phyloP scores from a whole-genome alignment of 2,113 vertebrate species.

The Silurus meridionalis region DNA sequence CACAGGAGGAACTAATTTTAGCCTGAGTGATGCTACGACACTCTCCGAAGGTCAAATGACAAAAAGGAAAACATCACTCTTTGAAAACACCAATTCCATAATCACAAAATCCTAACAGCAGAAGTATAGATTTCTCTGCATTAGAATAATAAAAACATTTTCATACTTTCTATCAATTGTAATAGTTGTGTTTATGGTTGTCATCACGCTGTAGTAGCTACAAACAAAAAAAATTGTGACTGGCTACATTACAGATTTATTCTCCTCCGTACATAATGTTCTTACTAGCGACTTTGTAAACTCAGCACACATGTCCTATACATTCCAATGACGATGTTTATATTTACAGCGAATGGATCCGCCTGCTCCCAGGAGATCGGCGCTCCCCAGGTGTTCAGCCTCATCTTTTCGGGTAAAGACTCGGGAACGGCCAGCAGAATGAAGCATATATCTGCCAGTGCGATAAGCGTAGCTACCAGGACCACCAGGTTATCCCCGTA shows the following conservation, averaged over 20 bases:
- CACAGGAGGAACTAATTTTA: background rate
- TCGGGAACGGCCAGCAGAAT: slow-evolving; percentile 90
- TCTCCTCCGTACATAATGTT: too few species aligned
- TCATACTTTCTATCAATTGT: too few species aligned
- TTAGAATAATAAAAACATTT: too few species aligned
- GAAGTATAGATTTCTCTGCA: too few species aligned
- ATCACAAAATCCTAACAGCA: too few species aligned
- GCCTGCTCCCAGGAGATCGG: slow-evolving; percentile 93
- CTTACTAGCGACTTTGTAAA: too few species aligned
- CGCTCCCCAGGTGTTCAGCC: slow-evolving; percentile 84
- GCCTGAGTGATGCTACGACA: background rate
- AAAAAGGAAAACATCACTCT: too few species aligned
- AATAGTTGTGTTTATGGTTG: too few species aligned
- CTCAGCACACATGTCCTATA: background rate
- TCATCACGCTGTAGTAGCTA: too few species aligned
- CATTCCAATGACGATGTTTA: background rate
- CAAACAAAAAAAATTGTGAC: too few species aligned
- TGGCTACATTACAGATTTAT: too few species aligned
- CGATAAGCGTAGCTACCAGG: slow-evolving; percentile 84
- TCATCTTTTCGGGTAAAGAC: slow-evolving; percentile 90
- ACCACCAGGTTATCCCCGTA: slow-evolving; percentile 90
- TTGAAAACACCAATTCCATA: background rate
- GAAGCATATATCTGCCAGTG: slow-evolving; percentile 89
- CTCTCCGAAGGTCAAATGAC: background rate
- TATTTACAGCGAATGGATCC: slow-evolving; percentile 87